Evolutionary conservation across 2,888 invertebrate species (phyloP).

Genomic region (Drosophila lacicola): DNA sequence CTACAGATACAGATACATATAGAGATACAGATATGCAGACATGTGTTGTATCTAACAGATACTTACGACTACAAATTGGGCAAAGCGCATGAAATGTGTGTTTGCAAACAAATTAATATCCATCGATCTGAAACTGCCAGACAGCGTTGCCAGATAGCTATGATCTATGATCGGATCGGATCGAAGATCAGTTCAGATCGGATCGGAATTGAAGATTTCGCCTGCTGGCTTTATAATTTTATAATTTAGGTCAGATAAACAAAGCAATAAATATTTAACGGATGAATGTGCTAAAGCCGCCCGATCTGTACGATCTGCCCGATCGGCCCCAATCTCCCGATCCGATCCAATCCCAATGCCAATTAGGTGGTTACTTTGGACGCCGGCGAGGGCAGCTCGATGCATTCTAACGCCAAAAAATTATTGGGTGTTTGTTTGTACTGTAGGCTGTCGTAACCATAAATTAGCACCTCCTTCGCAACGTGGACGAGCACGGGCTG

Average conservation of each 20-base stretch:
- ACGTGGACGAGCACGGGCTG: conserved; percentile 37
- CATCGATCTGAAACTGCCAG: conserved; percentile 71
- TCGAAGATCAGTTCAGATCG: conserved; percentile 9
- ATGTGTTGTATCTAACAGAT: conserved; percentile 56
- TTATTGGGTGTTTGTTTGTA: conserved; percentile 17
- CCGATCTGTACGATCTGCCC: conserved; percentile 1
- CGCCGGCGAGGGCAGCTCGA: conserved; percentile 40
- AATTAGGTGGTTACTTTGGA: conserved; percentile 45
- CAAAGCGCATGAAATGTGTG: conserved; percentile 72
- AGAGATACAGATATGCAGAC: conserved; percentile 20
- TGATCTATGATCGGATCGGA: conserved; percentile 56
- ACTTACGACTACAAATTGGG: conserved; percentile 66
- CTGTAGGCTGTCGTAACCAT: conserved; percentile 65
- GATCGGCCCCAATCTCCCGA: background rate
- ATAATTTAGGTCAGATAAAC: conserved; percentile 75
- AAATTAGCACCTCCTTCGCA: conserved; percentile 68
- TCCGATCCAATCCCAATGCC: conserved; percentile 25
- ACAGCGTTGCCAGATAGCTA: conserved; percentile 51
- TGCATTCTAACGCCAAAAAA: conserved; percentile 59
- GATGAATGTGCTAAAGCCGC: conserved; percentile 48
- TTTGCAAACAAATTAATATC: conserved; percentile 79
- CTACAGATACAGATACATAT: conserved; percentile 3
- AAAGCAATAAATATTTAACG: conserved; percentile 63
- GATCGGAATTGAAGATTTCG: conserved; percentile 13
- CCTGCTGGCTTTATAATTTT: conserved; percentile 59